Conservation (phyloP, 2,113 vertebrate species). For the Megaleporinus macrocephalus region DNA sequence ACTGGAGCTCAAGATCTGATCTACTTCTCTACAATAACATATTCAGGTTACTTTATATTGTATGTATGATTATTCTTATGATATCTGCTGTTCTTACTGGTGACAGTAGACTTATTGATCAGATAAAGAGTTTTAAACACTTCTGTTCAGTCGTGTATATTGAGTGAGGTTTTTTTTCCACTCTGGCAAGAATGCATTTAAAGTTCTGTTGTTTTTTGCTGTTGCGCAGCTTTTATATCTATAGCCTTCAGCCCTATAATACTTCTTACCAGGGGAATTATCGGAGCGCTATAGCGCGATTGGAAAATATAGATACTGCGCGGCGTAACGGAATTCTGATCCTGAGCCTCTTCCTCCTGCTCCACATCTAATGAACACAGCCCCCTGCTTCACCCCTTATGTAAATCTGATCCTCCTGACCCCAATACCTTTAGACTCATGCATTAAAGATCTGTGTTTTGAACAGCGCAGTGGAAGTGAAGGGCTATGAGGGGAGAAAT, state of each 20-base stretch:
- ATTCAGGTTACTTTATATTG: too few species aligned
- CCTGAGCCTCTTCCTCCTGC: slow-evolving; percentile 22
- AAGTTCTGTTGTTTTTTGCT: not conserved
- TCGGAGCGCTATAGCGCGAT: not conserved
- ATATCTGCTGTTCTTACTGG: too few species aligned
- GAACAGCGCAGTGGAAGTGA: slow-evolving; percentile 31
- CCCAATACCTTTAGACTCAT: slow-evolving; percentile 24
- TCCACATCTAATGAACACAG: slow-evolving; percentile 43
- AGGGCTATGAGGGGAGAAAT: not conserved
- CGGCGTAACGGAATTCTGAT: not conserved
- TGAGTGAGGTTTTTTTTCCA: too few species aligned
- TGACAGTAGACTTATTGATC: too few species aligned
- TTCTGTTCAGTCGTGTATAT: too few species aligned
- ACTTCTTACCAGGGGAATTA: not conserved
- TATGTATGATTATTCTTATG: too few species aligned
- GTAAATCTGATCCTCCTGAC: slow-evolving; percentile 46
- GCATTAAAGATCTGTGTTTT: slow-evolving; percentile 52
- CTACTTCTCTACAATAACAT: too few species aligned
- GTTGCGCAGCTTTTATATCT: not conserved
- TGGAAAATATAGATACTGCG: not conserved
- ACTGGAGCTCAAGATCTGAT: too few species aligned
- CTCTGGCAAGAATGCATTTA: not conserved
- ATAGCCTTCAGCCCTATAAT: not conserved
- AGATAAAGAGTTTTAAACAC: too few species aligned
- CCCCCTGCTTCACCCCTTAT: slow-evolving; percentile 24